These are phyloP conservation scores for Rhinopomastus cyanomelas DNA, from an alignment of 2,113 vertebrate species.

Conservation along the genomic window DNA sequence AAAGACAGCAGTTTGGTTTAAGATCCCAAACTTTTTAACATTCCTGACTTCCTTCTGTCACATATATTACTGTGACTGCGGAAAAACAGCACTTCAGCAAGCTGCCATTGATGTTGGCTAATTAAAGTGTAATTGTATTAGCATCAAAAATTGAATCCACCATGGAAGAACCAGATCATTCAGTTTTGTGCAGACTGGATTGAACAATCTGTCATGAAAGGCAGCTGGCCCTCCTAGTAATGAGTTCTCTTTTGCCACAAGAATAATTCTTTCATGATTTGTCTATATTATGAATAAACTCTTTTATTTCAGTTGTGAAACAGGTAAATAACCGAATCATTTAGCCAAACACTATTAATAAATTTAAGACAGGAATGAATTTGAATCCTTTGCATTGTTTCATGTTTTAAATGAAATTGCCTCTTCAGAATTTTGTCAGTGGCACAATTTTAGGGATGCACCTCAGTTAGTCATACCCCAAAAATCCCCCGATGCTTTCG, in stretches of 20 bases:
- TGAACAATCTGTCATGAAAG: background rate
- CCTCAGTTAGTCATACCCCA: background rate
- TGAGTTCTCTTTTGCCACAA: background rate
- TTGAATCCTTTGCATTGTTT: background rate
- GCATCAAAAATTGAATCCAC: background rate
- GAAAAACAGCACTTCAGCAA: background rate
- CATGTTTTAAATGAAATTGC: background rate
- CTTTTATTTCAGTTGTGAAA: background rate
- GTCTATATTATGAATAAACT: background rate
- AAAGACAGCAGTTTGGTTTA: background rate
- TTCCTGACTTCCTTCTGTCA: background rate
- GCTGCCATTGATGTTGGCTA: background rate
- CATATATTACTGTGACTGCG: background rate
- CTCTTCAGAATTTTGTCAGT: background rate
- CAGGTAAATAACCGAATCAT: background rate
- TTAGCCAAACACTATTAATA: background rate
- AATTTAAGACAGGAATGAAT: background rate
- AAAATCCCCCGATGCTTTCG: background rate
- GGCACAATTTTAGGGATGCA: background rate
- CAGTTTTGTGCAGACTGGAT: background rate
- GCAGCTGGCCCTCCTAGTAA: background rate
- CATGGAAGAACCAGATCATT: background rate
- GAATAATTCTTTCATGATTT: background rate
- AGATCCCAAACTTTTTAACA: background rate
- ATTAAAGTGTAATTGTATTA: background rate